Evolutionary conservation across 2,113 vertebrate species (phyloP).

Genomic region (Bos indicus): DNA sequence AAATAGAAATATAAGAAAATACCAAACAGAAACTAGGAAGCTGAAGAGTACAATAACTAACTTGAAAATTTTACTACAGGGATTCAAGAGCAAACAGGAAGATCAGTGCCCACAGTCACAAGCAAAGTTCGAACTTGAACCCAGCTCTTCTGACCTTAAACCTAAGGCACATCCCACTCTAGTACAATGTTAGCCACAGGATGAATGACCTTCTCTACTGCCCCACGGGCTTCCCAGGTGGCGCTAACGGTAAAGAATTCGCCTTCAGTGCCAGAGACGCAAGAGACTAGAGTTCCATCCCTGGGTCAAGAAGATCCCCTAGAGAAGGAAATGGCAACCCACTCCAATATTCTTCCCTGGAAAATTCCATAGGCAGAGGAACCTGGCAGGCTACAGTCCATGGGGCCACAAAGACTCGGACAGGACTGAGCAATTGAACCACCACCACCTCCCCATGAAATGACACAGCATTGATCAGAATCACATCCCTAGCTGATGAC

Average conservation of each 20-base stretch:
- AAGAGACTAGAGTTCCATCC: neutral
- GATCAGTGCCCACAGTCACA: neutral
- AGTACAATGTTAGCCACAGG: neutral
- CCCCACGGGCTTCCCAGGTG: neutral
- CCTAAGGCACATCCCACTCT: neutral
- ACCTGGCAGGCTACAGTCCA: neutral
- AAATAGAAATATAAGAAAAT: neutral
- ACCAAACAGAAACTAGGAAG: neutral
- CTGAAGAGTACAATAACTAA: neutral
- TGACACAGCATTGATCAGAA: slow-evolving; percentile 61
- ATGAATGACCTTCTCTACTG: neutral
- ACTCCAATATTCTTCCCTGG: neutral
- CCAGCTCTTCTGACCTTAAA: neutral
- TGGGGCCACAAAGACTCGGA: neutral
- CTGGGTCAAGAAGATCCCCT: neutral
- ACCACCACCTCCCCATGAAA: slow-evolving; percentile 32
- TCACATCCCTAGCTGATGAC: slow-evolving; percentile 64
- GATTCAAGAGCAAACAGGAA: neutral
- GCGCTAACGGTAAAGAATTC: neutral
- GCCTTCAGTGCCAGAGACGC: neutral
- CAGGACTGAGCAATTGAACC: neutral
- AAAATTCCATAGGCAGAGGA: neutral
- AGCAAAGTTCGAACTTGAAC: neutral
- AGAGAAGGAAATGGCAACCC: neutral
- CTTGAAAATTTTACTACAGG: neutral